Evolutionary conservation across 2,888 invertebrate species (phyloP), one percentile per base, ranked within the genome.

Genomic region (Andrena haemorrhoa): DNA sequence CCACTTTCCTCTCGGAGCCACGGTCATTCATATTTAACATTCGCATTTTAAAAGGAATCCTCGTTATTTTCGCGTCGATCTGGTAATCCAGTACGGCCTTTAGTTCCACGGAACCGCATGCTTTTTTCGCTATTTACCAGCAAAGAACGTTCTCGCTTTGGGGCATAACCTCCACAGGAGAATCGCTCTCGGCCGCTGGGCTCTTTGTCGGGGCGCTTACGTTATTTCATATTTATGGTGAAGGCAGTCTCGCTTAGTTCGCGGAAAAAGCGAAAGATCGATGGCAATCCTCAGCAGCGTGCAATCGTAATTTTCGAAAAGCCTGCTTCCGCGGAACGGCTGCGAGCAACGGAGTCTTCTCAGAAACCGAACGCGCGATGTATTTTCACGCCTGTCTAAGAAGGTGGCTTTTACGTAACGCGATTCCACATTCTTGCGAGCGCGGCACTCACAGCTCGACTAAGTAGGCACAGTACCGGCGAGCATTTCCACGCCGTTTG

Each of bases 361-460:
- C 41, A 49, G 86, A 88, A 87, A 61, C 33, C 26, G 56, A 53
- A 60, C 82, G 47, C 71, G 71, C 64, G 75, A 75, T 83, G 79
- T 70, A 70, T 87, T 88, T 88, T 89, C 87, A 81, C 83, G 83
- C 87, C 81, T 78, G 79, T 53, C 71, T 60, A 76, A 70, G 85
- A 74, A 70, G 85, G 49, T 69, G 49, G 77, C 77, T 69, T 85
- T 88, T 87, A 84, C 75, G 79, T 84, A 88, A 85, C 81, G 68
- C 73, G 78, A 82, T 81, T 80, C 77, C 68, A 82, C 76, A 82
- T 83, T 83, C 89, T 64, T 71, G 51, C 53, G 20, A 31, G 56
- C 63, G 53, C 72, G 33, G 26, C 61, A 53, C 73, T 79, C 47
- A 53, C 23, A 61, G 71, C 74, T 51, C 41, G 74, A 56, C 56